Evolutionary conservation across 2,797 vertebrate species (phyloP), one percentile per base, ranked within the genome.

Genomic region (Sphenodon punctatus): DNA sequence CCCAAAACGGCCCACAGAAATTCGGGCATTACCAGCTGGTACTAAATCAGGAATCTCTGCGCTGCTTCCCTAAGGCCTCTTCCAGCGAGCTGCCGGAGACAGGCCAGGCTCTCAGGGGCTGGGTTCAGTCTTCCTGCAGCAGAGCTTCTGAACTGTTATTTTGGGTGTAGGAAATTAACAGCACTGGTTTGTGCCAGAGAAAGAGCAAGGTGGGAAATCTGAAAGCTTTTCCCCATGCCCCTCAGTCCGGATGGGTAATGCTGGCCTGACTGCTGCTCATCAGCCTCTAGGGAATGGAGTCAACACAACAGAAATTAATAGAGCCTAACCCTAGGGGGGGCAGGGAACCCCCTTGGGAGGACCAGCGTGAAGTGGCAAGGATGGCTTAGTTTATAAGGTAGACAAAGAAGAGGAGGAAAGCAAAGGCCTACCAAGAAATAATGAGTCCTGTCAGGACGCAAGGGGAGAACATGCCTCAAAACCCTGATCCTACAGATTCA

Each of bases 151-250:
- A 75, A 38, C 23, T 14, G 83, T 0, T 8, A 8, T 14, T 30
- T 68, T 36, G 27, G 56, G 15, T 32, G 39, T 3, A 4, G 0
- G 12, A 17, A 25, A 25, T 6, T 30, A 81, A 59, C 7, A 10
- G 25, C 7, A n/a, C n/a, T n/a, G n/a, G 48, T 7, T 0, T 0
- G 58, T 16, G 80, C 16, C 66, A 41, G 27, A 53, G 16, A 27
- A 16, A 7, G 38, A 0, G 1, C 9, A 32, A 7, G 53, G 25
- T 11, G 67, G n/a, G 14, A 81, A 55, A 46, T 27, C 41, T 6
- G 5, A 1, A 5, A 14, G 14, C 79, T 30, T 45, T 64, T 27
- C 38, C n/a, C 32, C 1, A 1, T 0, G 1, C 34, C 10, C 60
- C 45, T 48, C 48, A 4, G 22, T 34, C 73, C 51, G 11, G 20